A percentile compares a stretch with the other conserved stretches of the same genome.
These are phyloP conservation scores for Drosophila mimetica DNA, from an alignment of 2,888 invertebrate species.

Conservation along the genomic window DNA sequence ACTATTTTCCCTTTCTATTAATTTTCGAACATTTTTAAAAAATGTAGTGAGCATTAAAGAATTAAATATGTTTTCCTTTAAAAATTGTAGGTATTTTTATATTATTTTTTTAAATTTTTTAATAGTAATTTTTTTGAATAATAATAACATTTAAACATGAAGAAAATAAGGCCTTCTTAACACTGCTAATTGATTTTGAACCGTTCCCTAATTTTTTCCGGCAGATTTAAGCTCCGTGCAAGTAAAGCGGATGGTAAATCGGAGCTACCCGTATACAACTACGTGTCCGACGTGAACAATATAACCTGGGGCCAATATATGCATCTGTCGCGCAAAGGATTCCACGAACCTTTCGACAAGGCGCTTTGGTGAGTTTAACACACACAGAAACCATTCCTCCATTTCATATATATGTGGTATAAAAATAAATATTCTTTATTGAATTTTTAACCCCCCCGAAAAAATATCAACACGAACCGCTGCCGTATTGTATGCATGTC, in stretches of 20 bases:
- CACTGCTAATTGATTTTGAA: neutral
- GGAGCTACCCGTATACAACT: constrained; percentile 84
- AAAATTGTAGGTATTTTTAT: too few species aligned
- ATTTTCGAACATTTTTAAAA: too few species aligned
- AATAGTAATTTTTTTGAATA: too few species aligned
- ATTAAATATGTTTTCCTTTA: too few species aligned
- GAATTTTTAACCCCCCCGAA: constrained; percentile 33
- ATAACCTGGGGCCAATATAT: constrained; percentile 85
- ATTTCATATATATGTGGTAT: constrained; percentile 9
- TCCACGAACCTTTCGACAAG: constrained; percentile 84
- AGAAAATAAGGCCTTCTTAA: too few species aligned
- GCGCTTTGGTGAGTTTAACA: constrained; percentile 83
- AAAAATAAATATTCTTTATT: constrained; percentile 55
- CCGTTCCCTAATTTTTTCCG: neutral
- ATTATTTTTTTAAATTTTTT: too few species aligned
- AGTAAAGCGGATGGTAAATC: constrained; percentile 52
- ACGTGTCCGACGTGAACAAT: constrained; percentile 84
- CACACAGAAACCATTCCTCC: constrained; percentile 1
- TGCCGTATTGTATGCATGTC: constrained; percentile 62
- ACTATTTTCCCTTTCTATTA: too few species aligned
- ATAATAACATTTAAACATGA: too few species aligned
- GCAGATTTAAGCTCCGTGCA: constrained; percentile 71
- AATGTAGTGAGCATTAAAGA: too few species aligned
- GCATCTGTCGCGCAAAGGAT: constrained; percentile 83
- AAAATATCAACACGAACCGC: constrained; percentile 34